Percentiles rank a stretch among this genome's conserved stretches.
Conservation (phyloP, 2,113 vertebrate genomes). For the Callopanchax toddi region DNA sequence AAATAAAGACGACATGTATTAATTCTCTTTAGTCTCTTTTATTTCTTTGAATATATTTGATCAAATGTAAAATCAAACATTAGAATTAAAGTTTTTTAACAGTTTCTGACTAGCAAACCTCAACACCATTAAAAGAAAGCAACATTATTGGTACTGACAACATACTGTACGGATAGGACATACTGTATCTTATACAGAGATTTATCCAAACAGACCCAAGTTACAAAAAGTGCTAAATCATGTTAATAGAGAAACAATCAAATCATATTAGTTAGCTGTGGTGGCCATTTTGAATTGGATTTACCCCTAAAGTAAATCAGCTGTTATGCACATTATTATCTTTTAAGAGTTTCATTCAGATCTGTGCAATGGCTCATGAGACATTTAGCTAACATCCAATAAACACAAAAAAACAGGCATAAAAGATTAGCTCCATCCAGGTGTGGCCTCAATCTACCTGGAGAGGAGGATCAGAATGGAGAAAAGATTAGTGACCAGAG, state of each 20-base stretch:
- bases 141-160: conserved; percentile 93
- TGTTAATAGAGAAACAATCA: too few species aligned
- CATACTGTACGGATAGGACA: conserved; percentile 85
- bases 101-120: conserved; percentile 98
- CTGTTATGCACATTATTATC: too few species aligned
- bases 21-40: conserved; percentile 95
- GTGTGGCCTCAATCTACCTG: too few species aligned
- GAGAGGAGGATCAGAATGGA: conserved; percentile 10
- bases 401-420: too few species aligned
- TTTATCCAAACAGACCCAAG: conserved; percentile 92
- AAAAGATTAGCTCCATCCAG: too few species aligned
- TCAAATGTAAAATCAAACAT: conserved; percentile 98
- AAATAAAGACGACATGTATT: conserved; percentile 81
- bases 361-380: too few species aligned
- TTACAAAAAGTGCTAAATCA: too few species aligned
- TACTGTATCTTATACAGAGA: conserved; percentile 80
- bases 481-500: conserved; percentile 30
- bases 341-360: too few species aligned
- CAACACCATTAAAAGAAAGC: conserved; percentile 98
- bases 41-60: conserved; percentile 92
- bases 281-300: too few species aligned
- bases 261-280: too few species aligned
- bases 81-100: conserved; percentile 97
- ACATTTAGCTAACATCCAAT: too few species aligned
- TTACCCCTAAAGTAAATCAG: too few species aligned